Percentiles rank a stretch among this genome's conserved stretches.
phyloP scores from a whole-genome alignment of 2,797 vertebrate species.

The Sebastes umbrosus region DNA sequence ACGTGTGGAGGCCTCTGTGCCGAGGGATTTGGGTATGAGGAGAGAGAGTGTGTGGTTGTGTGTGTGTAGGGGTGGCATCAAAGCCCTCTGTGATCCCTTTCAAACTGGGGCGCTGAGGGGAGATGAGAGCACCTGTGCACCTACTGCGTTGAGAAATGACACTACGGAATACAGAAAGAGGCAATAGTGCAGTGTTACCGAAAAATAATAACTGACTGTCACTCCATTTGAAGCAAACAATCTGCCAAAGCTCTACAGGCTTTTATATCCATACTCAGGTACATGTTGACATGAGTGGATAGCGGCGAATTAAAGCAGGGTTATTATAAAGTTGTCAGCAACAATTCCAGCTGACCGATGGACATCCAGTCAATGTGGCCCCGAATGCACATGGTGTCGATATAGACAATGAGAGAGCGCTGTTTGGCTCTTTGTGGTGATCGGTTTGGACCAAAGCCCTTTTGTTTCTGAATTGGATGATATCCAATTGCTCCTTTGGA shows the following conservation, averaged over 20 bases:
- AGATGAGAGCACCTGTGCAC: constrained; percentile 69
- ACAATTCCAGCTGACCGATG: constrained; percentile 63
- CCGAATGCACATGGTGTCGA: constrained; percentile 49
- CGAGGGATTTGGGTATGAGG: constrained; percentile 33
- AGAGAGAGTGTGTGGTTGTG: not conserved
- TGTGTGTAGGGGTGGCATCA: constrained; percentile 55
- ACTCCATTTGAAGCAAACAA: not conserved
- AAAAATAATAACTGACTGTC: not conserved
- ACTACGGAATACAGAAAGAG: constrained; percentile 34
- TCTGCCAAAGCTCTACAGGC: not conserved
- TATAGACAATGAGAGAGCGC: constrained; percentile 56
- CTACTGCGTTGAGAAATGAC: constrained; percentile 40
- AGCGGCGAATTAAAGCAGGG: constrained; percentile 8
- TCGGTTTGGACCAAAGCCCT: constrained; percentile 63
- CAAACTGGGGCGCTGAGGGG: constrained; percentile 54
- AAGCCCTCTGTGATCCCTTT: constrained; percentile 76
- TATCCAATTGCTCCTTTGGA: constrained; percentile 70
- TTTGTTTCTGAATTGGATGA: constrained; percentile 73
- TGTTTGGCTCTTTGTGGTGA: constrained; percentile 57
- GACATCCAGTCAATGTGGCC: constrained; percentile 49
- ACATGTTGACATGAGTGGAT: not conserved
- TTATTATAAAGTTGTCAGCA: constrained; percentile 57
- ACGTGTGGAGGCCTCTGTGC: constrained; percentile 56
- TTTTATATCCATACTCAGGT: constrained; percentile 3
- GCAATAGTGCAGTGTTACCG: not conserved